phyloP scores from a whole-genome alignment of 2,888 invertebrate genomes.

The Muscina levida region DNA sequence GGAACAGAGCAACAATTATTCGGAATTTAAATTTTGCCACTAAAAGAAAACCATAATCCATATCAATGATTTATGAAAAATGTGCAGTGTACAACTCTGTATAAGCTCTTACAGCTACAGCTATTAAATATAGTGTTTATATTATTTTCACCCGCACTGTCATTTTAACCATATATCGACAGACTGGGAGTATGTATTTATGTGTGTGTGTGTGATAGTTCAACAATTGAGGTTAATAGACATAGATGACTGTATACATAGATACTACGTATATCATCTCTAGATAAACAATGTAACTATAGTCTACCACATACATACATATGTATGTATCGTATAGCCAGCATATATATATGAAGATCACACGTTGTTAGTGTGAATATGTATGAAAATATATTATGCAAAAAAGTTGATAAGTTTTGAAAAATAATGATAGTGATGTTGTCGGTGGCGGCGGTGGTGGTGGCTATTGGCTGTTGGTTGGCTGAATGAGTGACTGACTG shows the following conservation, averaged over 20 bases:
- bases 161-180: constrained; percentile 1
- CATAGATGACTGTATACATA: constrained; percentile 16
- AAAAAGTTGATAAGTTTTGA: not conserved
- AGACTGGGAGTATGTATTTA: constrained; percentile 34
- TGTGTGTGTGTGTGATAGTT: constrained; percentile 53
- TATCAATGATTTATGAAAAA: no score
- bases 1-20: no score
- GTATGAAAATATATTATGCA: no score
- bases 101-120: no score
- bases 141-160: not conserved
- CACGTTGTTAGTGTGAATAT: no score
- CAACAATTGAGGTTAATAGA: constrained; percentile 67
- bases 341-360: no score
- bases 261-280: constrained; percentile 1
- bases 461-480: not conserved
- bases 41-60: no score
- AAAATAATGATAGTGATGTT: constrained; percentile 11
- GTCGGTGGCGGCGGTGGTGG: no score
- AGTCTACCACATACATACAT: not conserved
- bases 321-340: constrained; percentile 17
- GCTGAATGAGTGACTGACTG: no score
- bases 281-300: constrained; percentile 32
- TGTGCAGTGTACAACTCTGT: no score
- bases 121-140: no score
- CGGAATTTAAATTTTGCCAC: no score